phyloP scores from a whole-genome alignment of 2,888 invertebrate genomes.

The Eristalinus aeneus region DNA sequence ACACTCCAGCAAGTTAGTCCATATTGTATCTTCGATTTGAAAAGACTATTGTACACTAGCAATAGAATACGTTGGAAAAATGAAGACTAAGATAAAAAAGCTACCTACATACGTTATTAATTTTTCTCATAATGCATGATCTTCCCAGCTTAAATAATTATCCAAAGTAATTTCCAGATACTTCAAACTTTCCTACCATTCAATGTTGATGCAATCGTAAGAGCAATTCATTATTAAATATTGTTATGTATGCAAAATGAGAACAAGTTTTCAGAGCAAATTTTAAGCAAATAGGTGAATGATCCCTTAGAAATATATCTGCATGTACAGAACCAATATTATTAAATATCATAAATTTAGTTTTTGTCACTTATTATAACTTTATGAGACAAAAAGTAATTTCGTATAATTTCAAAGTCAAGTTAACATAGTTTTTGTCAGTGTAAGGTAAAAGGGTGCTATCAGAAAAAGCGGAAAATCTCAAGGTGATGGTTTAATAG shows the following conservation, averaged over 20 bases:
- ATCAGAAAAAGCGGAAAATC: neutral
- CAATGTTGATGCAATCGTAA: too few relatives aligned
- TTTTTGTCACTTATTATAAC: slow-evolving; percentile 22
- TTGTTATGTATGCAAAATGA: neutral
- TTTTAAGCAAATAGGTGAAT: slow-evolving; percentile 2
- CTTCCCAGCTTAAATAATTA: neutral
- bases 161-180: neutral
- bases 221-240: slow-evolving; percentile 5
- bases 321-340: neutral
- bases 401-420: slow-evolving; percentile 21
- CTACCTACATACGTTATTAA: neutral
- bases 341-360: slow-evolving; percentile 26
- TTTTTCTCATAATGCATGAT: neutral
- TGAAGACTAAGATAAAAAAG: slow-evolving; percentile 9
- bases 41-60: neutral
- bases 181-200: too few relatives aligned
- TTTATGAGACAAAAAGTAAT: slow-evolving; percentile 1
- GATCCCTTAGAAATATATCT: neutral
- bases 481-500: neutral
- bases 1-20: slow-evolving; percentile 10
- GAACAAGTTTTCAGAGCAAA: neutral
- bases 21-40: slow-evolving; percentile 14
- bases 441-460: neutral
- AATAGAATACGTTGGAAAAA: slow-evolving; percentile 4
- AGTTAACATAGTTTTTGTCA: neutral